Evolutionary conservation across 2,888 invertebrate genomes (phyloP).

Genomic region (Rhingia campestris): DNA sequence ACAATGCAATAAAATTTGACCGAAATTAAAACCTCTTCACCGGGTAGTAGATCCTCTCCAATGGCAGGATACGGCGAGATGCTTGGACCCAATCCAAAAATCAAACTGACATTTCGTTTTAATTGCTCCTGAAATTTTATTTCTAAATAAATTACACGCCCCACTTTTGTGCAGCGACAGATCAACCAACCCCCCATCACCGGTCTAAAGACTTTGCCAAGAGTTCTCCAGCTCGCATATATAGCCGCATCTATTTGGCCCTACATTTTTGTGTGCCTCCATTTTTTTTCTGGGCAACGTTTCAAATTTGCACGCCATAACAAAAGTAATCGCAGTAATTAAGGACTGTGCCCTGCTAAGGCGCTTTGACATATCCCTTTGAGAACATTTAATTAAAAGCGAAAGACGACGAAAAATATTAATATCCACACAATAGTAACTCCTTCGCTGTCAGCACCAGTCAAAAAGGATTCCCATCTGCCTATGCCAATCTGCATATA

Average conservation of each 20-base stretch:
- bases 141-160: constrained; percentile 67
- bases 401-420: constrained; percentile 62
- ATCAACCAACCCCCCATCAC: background rate
- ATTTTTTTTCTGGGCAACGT: constrained; percentile 54
- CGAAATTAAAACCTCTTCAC: background rate
- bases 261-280: too few relatives aligned
- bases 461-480: constrained; percentile 38
- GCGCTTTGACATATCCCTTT: constrained; percentile 62
- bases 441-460: constrained; percentile 58
- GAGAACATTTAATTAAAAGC: constrained; percentile 69
- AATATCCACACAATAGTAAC: constrained; percentile 37
- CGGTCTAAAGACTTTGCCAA: constrained; percentile 27
- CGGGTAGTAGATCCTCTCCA: too few relatives aligned
- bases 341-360: constrained; percentile 49
- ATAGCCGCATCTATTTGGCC: too few relatives aligned
- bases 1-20: constrained; percentile 55
- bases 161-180: constrained; percentile 36
- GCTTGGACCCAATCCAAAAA: constrained; percentile 61
- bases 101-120: constrained; percentile 59
- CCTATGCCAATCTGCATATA: background rate
- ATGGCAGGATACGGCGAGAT: constrained; percentile 10
- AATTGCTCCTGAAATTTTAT: constrained; percentile 68
- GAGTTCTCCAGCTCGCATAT: background rate
- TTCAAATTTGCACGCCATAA: constrained; percentile 67
- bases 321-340: constrained; percentile 70